A percentile compares a stretch with the other conserved stretches of the same genome.
Evolutionary conservation across 2,113 vertebrate species (phyloP).

Genomic region (Peromyscus leucopus): DNA sequence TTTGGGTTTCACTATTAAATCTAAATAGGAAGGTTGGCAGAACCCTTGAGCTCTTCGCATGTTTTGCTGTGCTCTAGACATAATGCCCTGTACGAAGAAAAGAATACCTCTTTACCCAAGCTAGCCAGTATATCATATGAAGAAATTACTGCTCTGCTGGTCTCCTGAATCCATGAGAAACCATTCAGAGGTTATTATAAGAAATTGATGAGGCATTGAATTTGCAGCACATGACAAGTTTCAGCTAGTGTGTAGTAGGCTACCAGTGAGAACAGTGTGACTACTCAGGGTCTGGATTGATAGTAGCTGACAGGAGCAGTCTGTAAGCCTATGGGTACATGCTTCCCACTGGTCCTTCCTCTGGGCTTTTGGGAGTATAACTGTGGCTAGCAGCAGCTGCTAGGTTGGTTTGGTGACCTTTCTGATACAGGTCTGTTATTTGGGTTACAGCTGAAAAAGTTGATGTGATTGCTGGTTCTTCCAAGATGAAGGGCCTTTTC

Average conservation of each 20-base stretch:
- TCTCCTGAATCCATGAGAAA: neutral
- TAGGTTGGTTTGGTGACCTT: rapidly evolving
- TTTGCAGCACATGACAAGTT: neutral
- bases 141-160: neutral
- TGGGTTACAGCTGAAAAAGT: conserved; percentile 91
- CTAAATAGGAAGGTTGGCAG: neutral
- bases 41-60: neutral
- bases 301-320: neutral
- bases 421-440: conserved; percentile 52
- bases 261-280: neutral
- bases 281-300: rapidly evolving
- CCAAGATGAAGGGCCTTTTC: conserved; percentile 95
- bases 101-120: neutral
- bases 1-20: neutral
- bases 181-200: neutral
- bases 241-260: neutral
- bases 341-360: neutral
- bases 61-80: neutral
- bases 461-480: conserved; percentile 90
- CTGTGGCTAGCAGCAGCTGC: neutral
- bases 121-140: neutral
- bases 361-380: neutral
- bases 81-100: neutral
- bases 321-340: neutral
- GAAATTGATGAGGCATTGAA: neutral